Evolutionary conservation across 2,888 invertebrate genomes (phyloP).

Genomic region (Thumatha senex): DNA sequence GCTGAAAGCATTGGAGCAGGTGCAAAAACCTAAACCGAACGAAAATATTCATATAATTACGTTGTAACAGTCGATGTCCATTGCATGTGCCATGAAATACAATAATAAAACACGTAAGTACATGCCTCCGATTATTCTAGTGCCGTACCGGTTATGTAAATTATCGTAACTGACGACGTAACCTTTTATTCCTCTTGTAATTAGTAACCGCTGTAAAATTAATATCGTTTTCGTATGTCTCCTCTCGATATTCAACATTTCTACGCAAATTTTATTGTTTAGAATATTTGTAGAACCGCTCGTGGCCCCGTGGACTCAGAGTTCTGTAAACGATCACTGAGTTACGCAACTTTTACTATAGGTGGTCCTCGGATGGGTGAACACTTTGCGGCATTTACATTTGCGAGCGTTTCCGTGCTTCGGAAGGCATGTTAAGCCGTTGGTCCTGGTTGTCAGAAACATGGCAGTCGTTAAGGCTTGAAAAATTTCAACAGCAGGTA

Average conservation of each 20-base stretch:
- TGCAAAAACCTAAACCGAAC: neutral
- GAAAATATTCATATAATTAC: neutral
- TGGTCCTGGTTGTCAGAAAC: too few relatives aligned
- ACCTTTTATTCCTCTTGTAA: slow-evolving; percentile 31
- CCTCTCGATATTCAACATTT: slow-evolving; percentile 22
- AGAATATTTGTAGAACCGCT: neutral
- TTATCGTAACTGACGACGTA: slow-evolving; percentile 32
- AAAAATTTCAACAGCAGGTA: too few relatives aligned
- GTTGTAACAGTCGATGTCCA: neutral
- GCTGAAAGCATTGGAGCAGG: neutral
- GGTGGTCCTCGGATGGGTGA: too few relatives aligned
- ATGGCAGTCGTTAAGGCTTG: too few relatives aligned
- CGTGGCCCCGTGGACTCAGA: too few relatives aligned
- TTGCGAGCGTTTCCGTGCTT: too few relatives aligned
- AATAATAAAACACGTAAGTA: slow-evolving; percentile 7
- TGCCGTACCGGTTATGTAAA: slow-evolving; percentile 27
- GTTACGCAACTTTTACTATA: too few relatives aligned
- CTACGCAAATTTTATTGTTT: slow-evolving; percentile 17
- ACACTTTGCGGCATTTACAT: too few relatives aligned
- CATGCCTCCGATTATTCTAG: neutral
- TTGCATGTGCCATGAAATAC: neutral
- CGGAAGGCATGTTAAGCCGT: too few relatives aligned
- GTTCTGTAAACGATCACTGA: too few relatives aligned
- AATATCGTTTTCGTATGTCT: slow-evolving; percentile 28
- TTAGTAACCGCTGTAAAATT: slow-evolving; percentile 34